phyloP scores from a whole-genome alignment of 2,888 invertebrate species.

The Xestia xanthographa region DNA sequence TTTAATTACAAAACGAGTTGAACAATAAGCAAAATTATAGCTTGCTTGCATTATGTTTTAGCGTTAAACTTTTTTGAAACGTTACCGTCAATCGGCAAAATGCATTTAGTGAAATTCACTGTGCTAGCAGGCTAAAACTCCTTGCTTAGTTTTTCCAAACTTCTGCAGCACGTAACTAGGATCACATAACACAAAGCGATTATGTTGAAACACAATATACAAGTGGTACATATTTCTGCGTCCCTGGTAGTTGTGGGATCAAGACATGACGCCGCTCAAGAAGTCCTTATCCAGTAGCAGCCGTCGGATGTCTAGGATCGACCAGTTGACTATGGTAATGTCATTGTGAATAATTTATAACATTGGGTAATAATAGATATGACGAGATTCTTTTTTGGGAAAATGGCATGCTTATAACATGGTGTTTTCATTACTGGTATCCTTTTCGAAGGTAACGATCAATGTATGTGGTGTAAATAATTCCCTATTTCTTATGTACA shows the following conservation, averaged over 20 bases:
- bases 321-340: constrained; percentile 95
- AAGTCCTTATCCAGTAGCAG: constrained; percentile 94
- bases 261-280: constrained; percentile 96
- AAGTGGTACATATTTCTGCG: constrained; percentile 77
- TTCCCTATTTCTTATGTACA: not conserved
- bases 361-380: constrained; percentile 52
- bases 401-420: constrained; percentile 20
- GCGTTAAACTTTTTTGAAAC: not conserved
- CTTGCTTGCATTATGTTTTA: not conserved
- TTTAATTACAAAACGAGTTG: not conserved
- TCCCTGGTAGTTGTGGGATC: constrained; percentile 94
- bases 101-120: not conserved
- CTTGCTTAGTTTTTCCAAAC: not conserved
- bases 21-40: not conserved
- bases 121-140: not conserved
- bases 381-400: constrained; percentile 24
- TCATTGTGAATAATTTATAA: constrained; percentile 60
- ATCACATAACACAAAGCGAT: constrained; percentile 65
- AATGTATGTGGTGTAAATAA: constrained; percentile 27
- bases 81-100: not conserved
- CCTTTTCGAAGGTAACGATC: constrained; percentile 7
- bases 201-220: constrained; percentile 71
- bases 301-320: constrained; percentile 95
- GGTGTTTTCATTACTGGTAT: constrained; percentile 11
- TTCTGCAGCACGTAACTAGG: constrained; percentile 51